Base-by-base conservation (phyloP, 2,888 invertebrate genomes). In the Antheraea yamamai region DNA sequence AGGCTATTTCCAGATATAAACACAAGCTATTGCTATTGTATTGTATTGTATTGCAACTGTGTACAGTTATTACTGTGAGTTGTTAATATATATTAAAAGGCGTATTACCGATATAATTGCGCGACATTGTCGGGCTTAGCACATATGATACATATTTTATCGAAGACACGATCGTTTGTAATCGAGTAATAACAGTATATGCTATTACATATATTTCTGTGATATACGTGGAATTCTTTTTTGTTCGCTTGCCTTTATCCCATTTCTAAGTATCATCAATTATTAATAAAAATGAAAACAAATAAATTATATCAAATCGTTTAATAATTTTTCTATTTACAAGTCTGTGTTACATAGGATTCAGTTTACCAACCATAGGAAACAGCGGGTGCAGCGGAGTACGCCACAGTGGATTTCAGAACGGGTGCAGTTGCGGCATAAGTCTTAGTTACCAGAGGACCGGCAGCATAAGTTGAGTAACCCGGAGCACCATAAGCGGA, bases 281-380 rank as follows among this genome's bases (percentile, higher is more conserved):
- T 61, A 3, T 61, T 23, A 23, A 61, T n/a, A 23, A 66, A 30
- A 26, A 66, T 7, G n/a, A 79, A 79, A 70, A 74, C 71, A 76
- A 71, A 74, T 75, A 76, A 74, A 74, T 81, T 86, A 87, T 84
- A 84, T 82, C 84, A 82, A 81, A 78, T 86, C 86, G 81, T 89
- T 87, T 87, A 81, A 81, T 87, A 84, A 80, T 84, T 86, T 75
- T 79, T 86, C 81, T 91, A 90, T 89, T 87, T 87, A 89, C 87
- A 90, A 83, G 77, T 82, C 79, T 80, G 76, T 76, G 80, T 78
- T 79, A 80, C 75, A 80, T 76, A 79, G 77, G 85, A 87, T 88
- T 86, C 88, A 88, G 89, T 89, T 95, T 95, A 96, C 95, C 96
- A 96, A 81, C 94, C 96, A 87, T 96, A 96, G 85, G 96, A 95